A percentile compares a stretch with the other conserved stretches of the same genome.
Evolutionary conservation across 2,888 invertebrate genomes (phyloP).

Genomic region (Halictus ligatus): DNA sequence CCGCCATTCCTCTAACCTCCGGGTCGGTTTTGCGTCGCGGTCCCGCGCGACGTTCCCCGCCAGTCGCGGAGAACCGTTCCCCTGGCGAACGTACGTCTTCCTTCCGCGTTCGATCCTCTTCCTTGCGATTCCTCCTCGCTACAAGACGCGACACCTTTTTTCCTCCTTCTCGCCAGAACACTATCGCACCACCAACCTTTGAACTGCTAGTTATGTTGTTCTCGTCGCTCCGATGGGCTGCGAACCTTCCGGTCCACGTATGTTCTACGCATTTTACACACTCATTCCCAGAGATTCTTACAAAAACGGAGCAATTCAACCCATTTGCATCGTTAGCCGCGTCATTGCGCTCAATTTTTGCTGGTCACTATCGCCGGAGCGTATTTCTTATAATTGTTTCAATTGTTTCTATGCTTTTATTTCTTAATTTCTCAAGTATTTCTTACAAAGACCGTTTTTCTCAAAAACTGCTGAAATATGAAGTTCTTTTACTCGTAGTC

Average conservation of each 20-base stretch:
- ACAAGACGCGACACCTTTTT: not conserved
- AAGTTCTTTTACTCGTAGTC: too few relatives aligned
- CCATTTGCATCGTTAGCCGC: too few relatives aligned
- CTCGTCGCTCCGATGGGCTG: not conserved
- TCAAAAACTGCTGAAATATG: too few relatives aligned
- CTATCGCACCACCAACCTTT: not conserved
- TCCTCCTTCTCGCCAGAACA: not conserved
- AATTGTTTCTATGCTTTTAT: too few relatives aligned
- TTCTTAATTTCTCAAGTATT: too few relatives aligned
- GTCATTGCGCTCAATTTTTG: too few relatives aligned
- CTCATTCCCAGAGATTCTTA: too few relatives aligned
- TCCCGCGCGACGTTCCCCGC: slow-evolving; percentile 63
- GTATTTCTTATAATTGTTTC: too few relatives aligned
- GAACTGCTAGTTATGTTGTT: not conserved
- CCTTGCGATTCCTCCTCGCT: slow-evolving; percentile 9
- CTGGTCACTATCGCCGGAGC: too few relatives aligned
- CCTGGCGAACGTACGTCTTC: slow-evolving; percentile 21
- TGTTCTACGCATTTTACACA: not conserved
- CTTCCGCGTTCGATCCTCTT: slow-evolving; percentile 21
- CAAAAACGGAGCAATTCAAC: too few relatives aligned
- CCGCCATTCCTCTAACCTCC: slow-evolving; percentile 71
- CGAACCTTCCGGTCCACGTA: not conserved
- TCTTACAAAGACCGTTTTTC: too few relatives aligned
- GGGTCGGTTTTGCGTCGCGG: slow-evolving; percentile 70
- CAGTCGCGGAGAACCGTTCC: slow-evolving; percentile 63